Base-by-base conservation (phyloP, 2,113 vertebrate species). In the Tringa solitaria region DNA sequence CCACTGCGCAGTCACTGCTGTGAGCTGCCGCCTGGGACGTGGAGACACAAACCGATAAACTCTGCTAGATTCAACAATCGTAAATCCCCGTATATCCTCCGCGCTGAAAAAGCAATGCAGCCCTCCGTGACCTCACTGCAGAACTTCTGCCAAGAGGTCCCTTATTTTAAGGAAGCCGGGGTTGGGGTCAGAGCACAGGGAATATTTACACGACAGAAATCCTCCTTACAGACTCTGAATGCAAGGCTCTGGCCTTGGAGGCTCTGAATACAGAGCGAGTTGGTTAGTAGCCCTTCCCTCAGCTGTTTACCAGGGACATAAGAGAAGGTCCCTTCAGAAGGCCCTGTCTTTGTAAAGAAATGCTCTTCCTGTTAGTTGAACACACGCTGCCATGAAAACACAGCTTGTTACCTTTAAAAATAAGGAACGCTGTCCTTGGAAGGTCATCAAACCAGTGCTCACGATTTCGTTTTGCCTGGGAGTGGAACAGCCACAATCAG, bases 361-460 rank as follows among this genome's bases (percentile, higher is more conserved):
- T 1, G 4, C 18, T 33, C 4, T 19, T 83, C 14, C 56, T 63
- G 50, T 2, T 54, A 75, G n/a, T 14, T 81, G 63, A 51, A 6
- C 27, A 32, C 5, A 11, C 0, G 21, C 43, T 56, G n/a, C 26
- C 59, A 41, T 7, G 46, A 26, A 14, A 46, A 28, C 8, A 72
- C 28, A 82, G 35, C 17, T 39, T 26, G 32, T 86, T 92, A 98
- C 99, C 99, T 99, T 99, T 99, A 80, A 99, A 99, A 93, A 99
- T 99, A 63, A 99, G 98, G 97, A 99, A 99, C 2, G 99, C 98
- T 5, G 99, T 99, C 70, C 98, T 98, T 35, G 99, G 99, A 45
- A 99, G 99, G 68, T 99, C 99, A 85, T 99, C 99, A 90, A 99
- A 99, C 99, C 99, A 99, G 92, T 99, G 98, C 72, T 99, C 99